These are phyloP conservation scores for Cherax destructor DNA, from an alignment of 1,140 invertebrate species.

Conservation along the genomic window DNA sequence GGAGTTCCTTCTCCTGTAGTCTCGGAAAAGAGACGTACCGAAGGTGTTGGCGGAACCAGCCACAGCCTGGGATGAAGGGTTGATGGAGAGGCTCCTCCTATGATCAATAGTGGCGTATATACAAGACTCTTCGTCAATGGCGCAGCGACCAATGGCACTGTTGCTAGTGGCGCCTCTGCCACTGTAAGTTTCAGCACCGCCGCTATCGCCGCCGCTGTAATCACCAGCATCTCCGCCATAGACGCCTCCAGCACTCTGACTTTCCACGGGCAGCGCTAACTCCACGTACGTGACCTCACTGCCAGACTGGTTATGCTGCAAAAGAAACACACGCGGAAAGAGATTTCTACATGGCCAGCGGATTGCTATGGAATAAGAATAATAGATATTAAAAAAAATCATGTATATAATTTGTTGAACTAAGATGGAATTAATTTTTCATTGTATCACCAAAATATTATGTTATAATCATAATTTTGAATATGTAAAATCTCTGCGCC, in stretches of 20 bases:
- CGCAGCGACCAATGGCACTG: background rate
- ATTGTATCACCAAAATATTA: no score
- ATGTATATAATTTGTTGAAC: no score
- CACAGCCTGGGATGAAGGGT: slow-evolving; percentile 4
- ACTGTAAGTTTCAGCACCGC: background rate
- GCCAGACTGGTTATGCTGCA: slow-evolving; percentile 29
- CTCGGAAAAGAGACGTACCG: background rate
- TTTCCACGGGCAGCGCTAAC: slow-evolving; percentile 7
- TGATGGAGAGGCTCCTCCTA: slow-evolving; percentile 16
- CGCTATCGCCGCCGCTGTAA: background rate
- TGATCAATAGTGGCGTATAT: slow-evolving; percentile 27
- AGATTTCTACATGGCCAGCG: no score
- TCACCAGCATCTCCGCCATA: background rate
- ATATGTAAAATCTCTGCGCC: no score
- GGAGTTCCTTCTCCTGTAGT: slow-evolving; percentile 13
- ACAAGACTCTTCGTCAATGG: background rate
- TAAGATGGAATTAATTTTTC: no score
- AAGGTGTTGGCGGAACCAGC: background rate
- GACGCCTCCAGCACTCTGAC: background rate
- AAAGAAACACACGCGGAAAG: background rate
- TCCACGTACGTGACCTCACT: slow-evolving; percentile 34
- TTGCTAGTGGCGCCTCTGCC: background rate
- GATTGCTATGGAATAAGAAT: no score
- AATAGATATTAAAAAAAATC: no score
- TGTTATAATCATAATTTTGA: no score